Percentiles rank a stretch among this genome's conserved stretches.
Evolutionary conservation across 2,797 vertebrate genomes (phyloP).

Genomic region (Mus minutoides): DNA sequence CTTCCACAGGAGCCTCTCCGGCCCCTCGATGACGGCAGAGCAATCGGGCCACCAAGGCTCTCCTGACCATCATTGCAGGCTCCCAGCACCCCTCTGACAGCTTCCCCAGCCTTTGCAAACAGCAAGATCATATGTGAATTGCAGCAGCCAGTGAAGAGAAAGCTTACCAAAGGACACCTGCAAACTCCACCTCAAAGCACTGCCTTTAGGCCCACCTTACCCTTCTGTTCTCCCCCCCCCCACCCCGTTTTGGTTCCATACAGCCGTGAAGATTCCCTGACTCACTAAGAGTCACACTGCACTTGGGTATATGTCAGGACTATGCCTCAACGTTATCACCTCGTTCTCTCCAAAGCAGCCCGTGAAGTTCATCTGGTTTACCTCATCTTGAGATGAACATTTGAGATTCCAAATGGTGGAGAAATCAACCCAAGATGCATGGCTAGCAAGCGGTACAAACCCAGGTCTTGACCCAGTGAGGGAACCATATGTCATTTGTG

Average conservation of each 20-base stretch:
- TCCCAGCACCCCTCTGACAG: accelerated
- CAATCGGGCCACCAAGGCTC: not conserved
- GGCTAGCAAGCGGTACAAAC: not conserved
- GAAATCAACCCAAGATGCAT: not conserved
- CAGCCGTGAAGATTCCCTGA: not conserved
- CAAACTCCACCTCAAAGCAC: not conserved
- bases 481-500: not conserved
- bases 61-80: accelerated
- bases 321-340: not conserved
- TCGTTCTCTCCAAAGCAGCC: not conserved
- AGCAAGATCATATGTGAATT: not conserved
- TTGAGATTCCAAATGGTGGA: not conserved
- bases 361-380: not conserved
- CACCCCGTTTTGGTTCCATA: not conserved
- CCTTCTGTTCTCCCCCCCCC: not conserved
- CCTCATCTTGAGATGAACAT: not conserved
- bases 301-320: not conserved
- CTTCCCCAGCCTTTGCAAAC: not conserved
- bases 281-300: not conserved
- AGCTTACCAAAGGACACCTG: accelerated
- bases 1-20: accelerated
- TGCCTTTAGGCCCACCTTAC: accelerated
- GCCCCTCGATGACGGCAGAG: not conserved
- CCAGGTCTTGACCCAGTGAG: not conserved
- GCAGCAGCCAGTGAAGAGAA: not conserved